A percentile compares a stretch with the other conserved stretches of the same genome.
Evolutionary conservation across 1,140 invertebrate species (phyloP).

Genomic region (Platorchestia sp.): DNA sequence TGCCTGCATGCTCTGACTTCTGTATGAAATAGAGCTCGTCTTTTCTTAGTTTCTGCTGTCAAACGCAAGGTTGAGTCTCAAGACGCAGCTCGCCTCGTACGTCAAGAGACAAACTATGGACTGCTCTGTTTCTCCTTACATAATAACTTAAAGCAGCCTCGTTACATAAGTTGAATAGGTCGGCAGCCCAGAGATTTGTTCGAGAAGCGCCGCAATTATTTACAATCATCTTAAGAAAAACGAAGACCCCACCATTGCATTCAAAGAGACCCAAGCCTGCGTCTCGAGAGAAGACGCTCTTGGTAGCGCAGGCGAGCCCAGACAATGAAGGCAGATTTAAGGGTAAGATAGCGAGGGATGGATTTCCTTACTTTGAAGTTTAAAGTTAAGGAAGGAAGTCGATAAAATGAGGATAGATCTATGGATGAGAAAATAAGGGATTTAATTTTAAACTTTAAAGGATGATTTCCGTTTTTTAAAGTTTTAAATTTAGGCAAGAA

Average conservation of each 20-base stretch:
- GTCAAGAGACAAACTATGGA: slow-evolving; percentile 14
- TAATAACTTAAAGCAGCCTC: slow-evolving; percentile 35
- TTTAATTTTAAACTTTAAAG: background rate
- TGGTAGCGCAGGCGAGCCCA: background rate
- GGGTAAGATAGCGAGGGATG: background rate
- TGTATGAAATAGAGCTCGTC: background rate
- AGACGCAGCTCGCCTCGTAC: background rate
- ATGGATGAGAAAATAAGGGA: background rate
- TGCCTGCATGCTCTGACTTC: background rate
- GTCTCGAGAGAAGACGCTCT: background rate
- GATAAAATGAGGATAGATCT: background rate
- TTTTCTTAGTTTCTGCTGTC: background rate
- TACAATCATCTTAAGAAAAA: slow-evolving; percentile 50
- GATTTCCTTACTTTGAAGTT: background rate
- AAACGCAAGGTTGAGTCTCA: background rate
- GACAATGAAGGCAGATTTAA: background rate
- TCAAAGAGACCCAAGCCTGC: background rate
- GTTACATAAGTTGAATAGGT: slow-evolving; percentile 46
- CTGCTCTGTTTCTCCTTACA: background rate
- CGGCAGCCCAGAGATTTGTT: slow-evolving; percentile 36
- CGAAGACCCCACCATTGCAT: background rate
- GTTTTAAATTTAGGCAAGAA: too few relatives aligned
- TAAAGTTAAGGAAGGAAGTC: background rate
- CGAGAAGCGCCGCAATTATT: slow-evolving; percentile 42
- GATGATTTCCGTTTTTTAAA: too few relatives aligned